Evolutionary conservation across 2,888 invertebrate genomes (phyloP).

Genomic region (Platycheirus albimanus): DNA sequence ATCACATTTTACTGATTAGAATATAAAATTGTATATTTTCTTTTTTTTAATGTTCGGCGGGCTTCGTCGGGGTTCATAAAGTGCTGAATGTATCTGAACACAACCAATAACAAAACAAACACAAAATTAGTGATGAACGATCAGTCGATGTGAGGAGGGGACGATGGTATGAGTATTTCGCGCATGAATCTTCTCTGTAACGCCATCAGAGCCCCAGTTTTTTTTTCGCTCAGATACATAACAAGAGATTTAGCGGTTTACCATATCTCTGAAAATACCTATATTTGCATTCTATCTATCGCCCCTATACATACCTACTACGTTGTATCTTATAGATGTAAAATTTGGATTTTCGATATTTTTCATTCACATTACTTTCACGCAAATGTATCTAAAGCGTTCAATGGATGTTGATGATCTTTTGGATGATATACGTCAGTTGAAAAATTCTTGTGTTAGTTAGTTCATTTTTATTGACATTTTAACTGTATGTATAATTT

Average conservation of each 20-base stretch:
- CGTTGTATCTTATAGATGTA: neutral
- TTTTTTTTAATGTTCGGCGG: neutral
- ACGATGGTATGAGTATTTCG: slow-evolving; percentile 28
- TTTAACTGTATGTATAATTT: slow-evolving; percentile 8
- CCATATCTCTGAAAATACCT: too few species aligned
- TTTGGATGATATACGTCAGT: slow-evolving; percentile 80
- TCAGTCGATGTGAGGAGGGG: slow-evolving; percentile 59
- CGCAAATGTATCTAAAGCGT: slow-evolving; percentile 81
- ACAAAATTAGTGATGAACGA: slow-evolving; percentile 38
- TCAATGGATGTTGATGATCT: slow-evolving; percentile 82
- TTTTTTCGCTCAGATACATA: slow-evolving; percentile 33
- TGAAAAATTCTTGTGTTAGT: slow-evolving; percentile 82
- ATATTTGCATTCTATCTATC: too few species aligned
- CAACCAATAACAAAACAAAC: slow-evolving; percentile 29
- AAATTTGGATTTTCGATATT: neutral
- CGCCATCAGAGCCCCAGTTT: slow-evolving; percentile 14
- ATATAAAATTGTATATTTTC: slow-evolving; percentile 51
- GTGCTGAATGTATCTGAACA: slow-evolving; percentile 25
- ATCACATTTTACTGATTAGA: slow-evolving; percentile 70
- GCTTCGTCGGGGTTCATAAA: too few species aligned
- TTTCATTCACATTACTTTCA: slow-evolving; percentile 21
- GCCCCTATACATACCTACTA: slow-evolving; percentile 14
- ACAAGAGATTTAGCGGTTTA: slow-evolving; percentile 29
- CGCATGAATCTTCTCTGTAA: slow-evolving; percentile 47
- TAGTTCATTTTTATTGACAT: slow-evolving; percentile 9